These are phyloP conservation scores for Ciona savignyi DNA, from an alignment of 23 tunicate genomes.

Conservation along the genomic window DNA sequence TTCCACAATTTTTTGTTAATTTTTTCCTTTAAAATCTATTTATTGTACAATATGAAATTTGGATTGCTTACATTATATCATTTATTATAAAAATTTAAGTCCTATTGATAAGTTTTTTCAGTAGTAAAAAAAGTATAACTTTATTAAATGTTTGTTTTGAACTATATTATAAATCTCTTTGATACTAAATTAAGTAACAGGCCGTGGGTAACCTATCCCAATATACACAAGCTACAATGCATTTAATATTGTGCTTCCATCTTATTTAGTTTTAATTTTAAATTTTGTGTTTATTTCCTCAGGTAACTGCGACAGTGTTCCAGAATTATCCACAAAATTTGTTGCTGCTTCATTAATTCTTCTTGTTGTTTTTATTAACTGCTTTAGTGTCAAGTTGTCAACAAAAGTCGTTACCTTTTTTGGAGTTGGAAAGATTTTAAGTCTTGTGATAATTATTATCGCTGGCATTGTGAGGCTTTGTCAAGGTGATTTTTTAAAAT, in stretches of 20 bases:
- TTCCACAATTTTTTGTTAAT: too few species aligned
- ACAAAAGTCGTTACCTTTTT: slow-evolving; percentile 63
- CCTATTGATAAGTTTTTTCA: too few species aligned
- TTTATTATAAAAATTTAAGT: too few species aligned
- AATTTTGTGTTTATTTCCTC: not conserved
- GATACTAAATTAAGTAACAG: not conserved
- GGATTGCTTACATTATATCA: too few species aligned
- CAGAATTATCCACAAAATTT: slow-evolving; percentile 52
- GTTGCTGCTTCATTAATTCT: slow-evolving; percentile 58
- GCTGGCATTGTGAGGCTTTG: slow-evolving; percentile 72
- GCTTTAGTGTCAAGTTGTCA: slow-evolving; percentile 82
- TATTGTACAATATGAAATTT: too few species aligned
- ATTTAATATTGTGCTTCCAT: not conserved
- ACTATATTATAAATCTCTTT: not conserved
- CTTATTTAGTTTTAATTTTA: too few species aligned
- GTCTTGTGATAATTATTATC: slow-evolving; percentile 59
- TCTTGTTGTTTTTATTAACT: slow-evolving; percentile 60
- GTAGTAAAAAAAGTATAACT: too few species aligned
- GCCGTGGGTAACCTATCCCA: too few species aligned
- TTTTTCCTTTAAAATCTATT: too few species aligned
- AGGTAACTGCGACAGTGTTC: slow-evolving; percentile 36
- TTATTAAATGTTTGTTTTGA: too few species aligned
- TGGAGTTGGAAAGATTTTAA: slow-evolving; percentile 78
- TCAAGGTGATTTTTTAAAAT: slow-evolving; percentile 12
- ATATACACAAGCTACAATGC: not conserved